Conservation (phyloP, 2,888 invertebrate species). For the Amiota minor region DNA sequence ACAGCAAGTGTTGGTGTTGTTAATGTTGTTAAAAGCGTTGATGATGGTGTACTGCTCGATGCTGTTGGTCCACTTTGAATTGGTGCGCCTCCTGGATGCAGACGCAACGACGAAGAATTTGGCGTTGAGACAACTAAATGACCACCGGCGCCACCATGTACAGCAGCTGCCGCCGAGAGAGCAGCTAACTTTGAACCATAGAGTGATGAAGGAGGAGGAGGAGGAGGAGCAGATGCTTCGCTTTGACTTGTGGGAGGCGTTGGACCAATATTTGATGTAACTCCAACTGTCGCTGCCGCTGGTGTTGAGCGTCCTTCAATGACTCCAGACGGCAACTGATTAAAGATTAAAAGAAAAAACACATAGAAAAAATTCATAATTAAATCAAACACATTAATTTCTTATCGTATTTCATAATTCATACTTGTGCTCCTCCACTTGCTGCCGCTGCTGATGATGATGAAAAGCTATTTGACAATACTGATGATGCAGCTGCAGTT, state of each 20-base stretch:
- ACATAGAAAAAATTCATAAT: background rate
- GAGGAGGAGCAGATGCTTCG: constrained; percentile 1
- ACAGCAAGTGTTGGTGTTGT: constrained; percentile 32
- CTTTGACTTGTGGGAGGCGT: constrained; percentile 14
- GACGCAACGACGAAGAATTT: constrained; percentile 16
- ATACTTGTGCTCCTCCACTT: background rate
- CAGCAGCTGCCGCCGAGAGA: background rate
- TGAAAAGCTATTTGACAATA: constrained; percentile 11
- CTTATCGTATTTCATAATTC: background rate
- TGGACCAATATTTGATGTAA: constrained; percentile 14
- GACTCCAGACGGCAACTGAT: background rate
- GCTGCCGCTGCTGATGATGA: constrained; percentile 23
- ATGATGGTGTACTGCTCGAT: constrained; percentile 36
- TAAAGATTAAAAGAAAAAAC: background rate
- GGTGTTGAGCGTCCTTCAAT: constrained; percentile 8
- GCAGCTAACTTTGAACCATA: constrained; percentile 25
- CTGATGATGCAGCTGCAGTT: constrained; percentile 1
- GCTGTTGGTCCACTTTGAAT: constrained; percentile 38
- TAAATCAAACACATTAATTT: background rate
- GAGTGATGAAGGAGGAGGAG: background rate
- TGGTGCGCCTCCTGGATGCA: constrained; percentile 2
- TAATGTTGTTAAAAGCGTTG: constrained; percentile 27
- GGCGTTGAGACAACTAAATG: constrained; percentile 18
- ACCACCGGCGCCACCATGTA: background rate
- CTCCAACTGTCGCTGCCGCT: background rate